Evolutionary conservation across 1,140 invertebrate genomes (phyloP), one percentile per base, ranked within the genome.

Genomic region (Galendromus occidentalis): DNA sequence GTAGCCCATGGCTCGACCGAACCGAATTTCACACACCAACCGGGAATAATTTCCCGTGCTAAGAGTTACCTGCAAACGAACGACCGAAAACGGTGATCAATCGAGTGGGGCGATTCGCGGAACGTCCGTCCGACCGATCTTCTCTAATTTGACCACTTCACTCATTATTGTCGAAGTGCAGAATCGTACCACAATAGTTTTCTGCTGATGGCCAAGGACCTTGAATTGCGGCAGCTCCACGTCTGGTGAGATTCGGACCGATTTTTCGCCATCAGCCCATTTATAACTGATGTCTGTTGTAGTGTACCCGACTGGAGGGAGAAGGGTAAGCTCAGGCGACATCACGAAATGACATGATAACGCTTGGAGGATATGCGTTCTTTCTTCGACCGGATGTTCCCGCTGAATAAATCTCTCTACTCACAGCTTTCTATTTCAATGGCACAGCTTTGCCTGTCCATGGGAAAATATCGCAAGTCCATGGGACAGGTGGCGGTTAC

Each of bases 21-120:
- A 91, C 79, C 93, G 89, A 75, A 96, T 91, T 81, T 94, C 89
- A 79, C 89, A 91, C 67, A 90, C 88, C 81, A 96, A 80, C 72
- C 92, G 84, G 72, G 91, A 95, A 79, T 95, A 96, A 80, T 95
- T 93, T 81, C 91, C 91, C 94, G 72, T 59, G 51, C 51, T 59
- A 59, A 59, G 51, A 59, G 51, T 59, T 59, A 59, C 51, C 51
- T 59, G 51, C 14, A 59, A 59, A 17, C 12, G 25, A 14, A 20
- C 25, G 45, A 47, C 7, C 14, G 28, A n/a, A n/a, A n/a, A n/a
- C n/a, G n/a, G n/a, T n/a, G n/a, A n/a, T n/a, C n/a, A n/a, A n/a
- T n/a, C n/a, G n/a, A n/a, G n/a, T n/a, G n/a, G n/a, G n/a, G n/a
- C n/a, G n/a, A n/a, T n/a, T n/a, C n/a, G n/a, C n/a, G n/a, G n/a